Base-by-base conservation (phyloP, 2,113 vertebrate genomes). In the Lagopus muta region DNA sequence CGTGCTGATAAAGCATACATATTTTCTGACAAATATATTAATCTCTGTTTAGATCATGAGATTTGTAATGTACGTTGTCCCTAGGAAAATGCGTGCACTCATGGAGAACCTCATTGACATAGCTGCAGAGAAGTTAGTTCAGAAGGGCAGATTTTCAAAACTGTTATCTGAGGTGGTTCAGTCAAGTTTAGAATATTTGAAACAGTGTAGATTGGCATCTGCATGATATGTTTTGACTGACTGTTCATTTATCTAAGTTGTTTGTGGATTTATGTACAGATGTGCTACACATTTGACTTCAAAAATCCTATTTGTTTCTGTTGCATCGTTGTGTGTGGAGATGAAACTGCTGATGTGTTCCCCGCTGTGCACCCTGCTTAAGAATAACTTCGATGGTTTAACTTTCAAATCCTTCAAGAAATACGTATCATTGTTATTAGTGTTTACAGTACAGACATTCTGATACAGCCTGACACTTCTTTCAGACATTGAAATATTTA, bases 401-500 rank as follows among this genome's bases (percentile, higher is more conserved):
- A 32, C 30, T 91, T 85, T 28, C 38, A 88, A 71, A 82, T 89
- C 0, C 3, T 88, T 85, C n/a, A 32, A 65, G 10, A 62, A 91
- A 36, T n/a, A 11, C 47, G 60, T 90, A 84, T 54, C 54, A 72
- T 78, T 89, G 60, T 72, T 66, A 81, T 81, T 76, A 71, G 50
- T 86, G 21, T 81, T 82, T 81, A n/a, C 45, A 77, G 11, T 34
- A 75, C 34, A 77, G 45, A 40, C 7, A 17, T 14, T 30, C 2
- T 74, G 42, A 82, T 67, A 40, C 12, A 74, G 36, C 71, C 60
- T 86, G 95, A 86, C 76, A 43, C 28, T 94, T 89, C 74, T 89
- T n/a, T 60, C n/a, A 89, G 80, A 76, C 30, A 30, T 13, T 93
- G 48, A 93, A 93, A 90, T 94, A 92, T 86, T 94, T 94, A 89